These are phyloP conservation scores for Hemicordylus capensis DNA, from an alignment of 2,113 vertebrate species.

Conservation along the genomic window DNA sequence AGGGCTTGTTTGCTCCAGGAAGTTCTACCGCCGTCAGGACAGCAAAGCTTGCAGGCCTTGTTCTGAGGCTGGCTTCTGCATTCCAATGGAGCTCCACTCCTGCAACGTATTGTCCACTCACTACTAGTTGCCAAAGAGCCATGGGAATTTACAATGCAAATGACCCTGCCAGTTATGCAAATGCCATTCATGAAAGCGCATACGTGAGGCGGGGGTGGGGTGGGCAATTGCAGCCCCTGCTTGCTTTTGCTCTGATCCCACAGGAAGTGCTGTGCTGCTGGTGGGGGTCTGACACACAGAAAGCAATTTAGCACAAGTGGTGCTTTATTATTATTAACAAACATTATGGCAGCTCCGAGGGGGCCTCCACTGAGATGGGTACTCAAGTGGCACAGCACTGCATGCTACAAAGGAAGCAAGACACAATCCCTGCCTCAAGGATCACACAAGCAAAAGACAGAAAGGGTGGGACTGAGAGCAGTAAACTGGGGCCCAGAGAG, in stretches of 20 bases:
- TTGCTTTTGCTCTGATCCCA: conserved; percentile 14
- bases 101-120: background rate
- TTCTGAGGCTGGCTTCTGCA: background rate
- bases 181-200: conserved; percentile 13
- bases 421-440: background rate
- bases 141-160: conserved; percentile 25
- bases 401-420: background rate
- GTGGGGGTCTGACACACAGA: conserved; percentile 13
- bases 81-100: background rate
- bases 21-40: background rate
- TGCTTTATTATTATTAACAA: conserved; percentile 19
- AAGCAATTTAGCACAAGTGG: conserved; percentile 7
- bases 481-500: background rate
- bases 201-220: background rate
- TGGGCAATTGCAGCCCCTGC: background rate
- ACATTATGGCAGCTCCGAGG: conserved; percentile 3
- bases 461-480: background rate
- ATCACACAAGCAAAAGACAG: background rate
- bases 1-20: conserved; percentile 30
- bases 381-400: conserved; percentile 8
- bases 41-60: background rate
- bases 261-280: conserved; percentile 2
- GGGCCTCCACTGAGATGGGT: conserved; percentile 15
- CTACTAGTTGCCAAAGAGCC: background rate
- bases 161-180: background rate